Percentiles rank a stretch among this genome's conserved stretches.
Conservation (phyloP, 1,140 invertebrate species). For the Hesperophylax magnus region DNA sequence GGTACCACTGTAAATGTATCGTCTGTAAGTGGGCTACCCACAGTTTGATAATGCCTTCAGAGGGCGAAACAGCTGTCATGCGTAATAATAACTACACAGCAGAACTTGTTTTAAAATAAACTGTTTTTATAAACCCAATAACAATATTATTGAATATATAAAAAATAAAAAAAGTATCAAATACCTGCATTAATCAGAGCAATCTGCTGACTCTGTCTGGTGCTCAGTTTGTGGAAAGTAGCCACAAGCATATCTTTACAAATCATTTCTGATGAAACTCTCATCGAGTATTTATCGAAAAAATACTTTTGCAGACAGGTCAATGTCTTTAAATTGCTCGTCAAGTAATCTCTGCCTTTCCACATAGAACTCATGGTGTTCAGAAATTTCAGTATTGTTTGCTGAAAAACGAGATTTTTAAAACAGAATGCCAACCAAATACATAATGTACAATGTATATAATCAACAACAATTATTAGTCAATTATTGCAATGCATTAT, state of each 20-base stretch:
- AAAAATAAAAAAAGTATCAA: no score
- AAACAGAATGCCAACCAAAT: no score
- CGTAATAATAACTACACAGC: no score
- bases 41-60: no score
- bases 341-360: slow-evolving; percentile 55
- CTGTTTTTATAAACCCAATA: no score
- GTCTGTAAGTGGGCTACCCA: no score
- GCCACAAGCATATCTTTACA: slow-evolving; percentile 55
- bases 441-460: no score
- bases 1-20: no score
- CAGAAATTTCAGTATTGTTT: slow-evolving; percentile 55
- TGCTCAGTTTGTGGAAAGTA: slow-evolving; percentile 53
- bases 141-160: no score
- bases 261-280: slow-evolving; percentile 39
- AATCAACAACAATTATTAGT: no score
- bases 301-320: slow-evolving; percentile 43
- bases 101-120: no score
- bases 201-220: slow-evolving; percentile 49
- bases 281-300: slow-evolving; percentile 46
- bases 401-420: slow-evolving; percentile 34
- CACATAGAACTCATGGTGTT: slow-evolving; percentile 54
- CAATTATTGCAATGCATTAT: background rate
- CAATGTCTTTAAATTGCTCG: slow-evolving; percentile 45
- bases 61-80: no score
- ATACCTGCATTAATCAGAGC: slow-evolving; percentile 51